A percentile compares a stretch with the other conserved stretches of the same genome.
Evolutionary conservation across 1,140 invertebrate species (phyloP).

Genomic region (Acromyrmex heyeri): DNA sequence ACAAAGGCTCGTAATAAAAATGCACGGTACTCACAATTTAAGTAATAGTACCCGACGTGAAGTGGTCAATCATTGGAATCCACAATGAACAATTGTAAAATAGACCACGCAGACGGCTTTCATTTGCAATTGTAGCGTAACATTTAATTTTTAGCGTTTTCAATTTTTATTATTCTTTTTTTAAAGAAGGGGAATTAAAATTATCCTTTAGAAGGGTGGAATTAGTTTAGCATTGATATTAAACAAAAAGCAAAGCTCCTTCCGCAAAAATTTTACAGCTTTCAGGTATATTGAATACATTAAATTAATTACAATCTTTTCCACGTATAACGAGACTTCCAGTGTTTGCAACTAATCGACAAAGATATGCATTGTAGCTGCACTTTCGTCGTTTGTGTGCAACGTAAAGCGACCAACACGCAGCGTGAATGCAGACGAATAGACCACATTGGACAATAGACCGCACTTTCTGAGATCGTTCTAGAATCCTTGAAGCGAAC

Average conservation of each 20-base stretch:
- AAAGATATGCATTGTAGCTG: background rate
- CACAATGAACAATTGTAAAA: conserved; percentile 49
- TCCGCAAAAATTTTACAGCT: background rate
- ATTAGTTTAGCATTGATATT: background rate
- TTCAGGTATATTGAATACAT: conserved; percentile 30
- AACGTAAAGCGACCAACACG: background rate
- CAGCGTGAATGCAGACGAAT: conserved; percentile 58
- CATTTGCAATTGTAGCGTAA: conserved; percentile 11
- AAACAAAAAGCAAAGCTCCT: background rate
- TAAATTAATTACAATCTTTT: conserved; percentile 24
- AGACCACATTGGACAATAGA: conserved; percentile 65
- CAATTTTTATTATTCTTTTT: background rate
- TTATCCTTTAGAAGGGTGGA: background rate
- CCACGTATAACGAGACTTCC: background rate
- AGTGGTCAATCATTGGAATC: conserved; percentile 30
- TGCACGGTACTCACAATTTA: conserved; percentile 39
- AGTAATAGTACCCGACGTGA: conserved; percentile 34
- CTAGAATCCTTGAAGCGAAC: conserved; percentile 43
- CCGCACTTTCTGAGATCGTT: conserved; percentile 46
- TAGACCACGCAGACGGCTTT: background rate
- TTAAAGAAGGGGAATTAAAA: background rate
- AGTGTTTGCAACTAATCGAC: conserved; percentile 38
- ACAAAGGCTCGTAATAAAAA: conserved; percentile 51
- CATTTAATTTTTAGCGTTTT: background rate
- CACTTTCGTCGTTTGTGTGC: conserved; percentile 42